phyloP scores from a whole-genome alignment of 2,113 vertebrate genomes.

The Grantiella picta region DNA sequence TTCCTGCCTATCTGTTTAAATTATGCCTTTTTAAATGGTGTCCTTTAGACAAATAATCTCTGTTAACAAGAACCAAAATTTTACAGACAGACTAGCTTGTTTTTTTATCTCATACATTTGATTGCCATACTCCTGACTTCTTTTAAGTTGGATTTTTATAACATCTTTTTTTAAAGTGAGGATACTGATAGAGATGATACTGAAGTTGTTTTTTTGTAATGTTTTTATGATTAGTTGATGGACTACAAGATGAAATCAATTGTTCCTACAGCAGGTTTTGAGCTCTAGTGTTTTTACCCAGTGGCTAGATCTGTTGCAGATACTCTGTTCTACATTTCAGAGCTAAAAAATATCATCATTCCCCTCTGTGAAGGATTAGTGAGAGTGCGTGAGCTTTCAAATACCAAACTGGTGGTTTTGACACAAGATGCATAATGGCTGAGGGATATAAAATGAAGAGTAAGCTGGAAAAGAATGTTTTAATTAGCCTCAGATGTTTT shows the following conservation, averaged over 20 bases:
- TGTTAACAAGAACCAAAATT: slow-evolving; percentile 14
- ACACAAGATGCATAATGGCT: neutral
- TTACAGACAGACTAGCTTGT: neutral
- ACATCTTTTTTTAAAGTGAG: neutral
- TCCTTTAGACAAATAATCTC: slow-evolving; percentile 12
- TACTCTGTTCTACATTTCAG: neutral
- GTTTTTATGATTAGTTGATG: neutral
- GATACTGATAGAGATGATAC: neutral
- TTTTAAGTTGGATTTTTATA: neutral
- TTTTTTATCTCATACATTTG: neutral
- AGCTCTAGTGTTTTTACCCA: neutral
- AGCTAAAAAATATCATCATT: neutral
- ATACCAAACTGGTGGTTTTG: neutral
- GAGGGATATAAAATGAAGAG: neutral
- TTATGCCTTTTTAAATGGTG: slow-evolving; percentile 4
- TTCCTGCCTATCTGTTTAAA: slow-evolving; percentile 33
- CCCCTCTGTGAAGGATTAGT: neutral
- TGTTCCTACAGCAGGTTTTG: neutral
- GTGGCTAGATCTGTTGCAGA: neutral
- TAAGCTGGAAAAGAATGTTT: neutral
- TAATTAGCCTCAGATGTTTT: neutral
- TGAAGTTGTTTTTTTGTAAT: neutral
- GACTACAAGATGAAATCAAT: neutral
- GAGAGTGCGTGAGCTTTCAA: neutral
- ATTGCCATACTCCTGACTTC: neutral